Evolutionary conservation across 2,113 vertebrate genomes (phyloP).

Genomic region (human): DNA sequence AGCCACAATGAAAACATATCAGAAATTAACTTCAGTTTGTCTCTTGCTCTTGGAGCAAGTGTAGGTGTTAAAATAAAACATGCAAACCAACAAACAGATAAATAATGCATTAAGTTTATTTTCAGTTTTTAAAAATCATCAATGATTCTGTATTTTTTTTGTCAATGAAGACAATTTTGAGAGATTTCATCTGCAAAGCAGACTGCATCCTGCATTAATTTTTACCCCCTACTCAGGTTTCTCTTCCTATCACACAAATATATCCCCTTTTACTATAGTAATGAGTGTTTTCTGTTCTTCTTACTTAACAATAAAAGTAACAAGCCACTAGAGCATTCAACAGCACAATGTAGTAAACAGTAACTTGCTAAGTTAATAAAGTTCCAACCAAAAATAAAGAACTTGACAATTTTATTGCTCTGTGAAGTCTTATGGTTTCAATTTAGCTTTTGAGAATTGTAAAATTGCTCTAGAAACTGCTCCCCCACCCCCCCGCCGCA

Average conservation of each 20-base stretch:
- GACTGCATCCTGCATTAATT: background rate
- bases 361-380: background rate
- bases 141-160: background rate
- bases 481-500: too few relatives aligned
- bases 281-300: slow-evolving; percentile 9
- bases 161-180: background rate
- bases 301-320: slow-evolving; percentile 26
- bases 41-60: background rate
- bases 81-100: background rate
- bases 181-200: background rate
- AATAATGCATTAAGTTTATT: background rate
- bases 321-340: background rate
- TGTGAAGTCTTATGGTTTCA: background rate
- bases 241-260: background rate
- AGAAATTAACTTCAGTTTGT: slow-evolving; percentile 5
- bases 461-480: background rate
- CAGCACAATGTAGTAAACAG: background rate
- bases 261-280: background rate
- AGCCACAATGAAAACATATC: background rate
- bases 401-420: background rate
- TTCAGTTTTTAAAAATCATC: background rate
- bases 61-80: slow-evolving; percentile 13
- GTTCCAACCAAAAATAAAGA: background rate
- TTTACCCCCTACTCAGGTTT: background rate
- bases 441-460: background rate